phyloP scores from a whole-genome alignment of 1,140 invertebrate species.

The Sminthurides bifidus region DNA sequence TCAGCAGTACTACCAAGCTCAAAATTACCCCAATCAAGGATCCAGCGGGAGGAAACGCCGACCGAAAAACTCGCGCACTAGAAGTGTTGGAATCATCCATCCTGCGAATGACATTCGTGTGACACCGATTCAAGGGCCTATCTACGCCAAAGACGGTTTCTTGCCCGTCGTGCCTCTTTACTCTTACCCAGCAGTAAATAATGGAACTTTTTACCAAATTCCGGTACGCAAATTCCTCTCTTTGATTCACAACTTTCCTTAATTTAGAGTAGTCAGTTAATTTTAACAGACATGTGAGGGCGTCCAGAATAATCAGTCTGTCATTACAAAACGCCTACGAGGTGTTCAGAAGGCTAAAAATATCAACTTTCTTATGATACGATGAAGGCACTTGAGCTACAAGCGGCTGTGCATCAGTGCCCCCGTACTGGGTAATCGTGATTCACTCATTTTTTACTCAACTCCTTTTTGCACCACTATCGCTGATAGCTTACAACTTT shows the following conservation, averaged over 20 bases:
- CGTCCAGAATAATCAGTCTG: too few species aligned
- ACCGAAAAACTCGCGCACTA: constrained; percentile 14
- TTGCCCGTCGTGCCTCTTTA: constrained; percentile 74
- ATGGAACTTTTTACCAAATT: constrained; percentile 71
- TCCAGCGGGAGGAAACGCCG: constrained; percentile 12
- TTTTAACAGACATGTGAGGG: too few species aligned
- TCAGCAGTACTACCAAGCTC: background rate
- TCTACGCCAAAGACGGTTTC: constrained; percentile 58
- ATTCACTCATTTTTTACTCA: too few species aligned
- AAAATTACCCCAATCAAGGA: background rate
- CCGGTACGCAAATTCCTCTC: constrained; percentile 52
- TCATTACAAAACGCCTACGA: too few species aligned
- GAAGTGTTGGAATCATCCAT: constrained; percentile 1
- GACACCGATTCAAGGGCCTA: constrained; percentile 67
- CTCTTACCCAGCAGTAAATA: constrained; percentile 65
- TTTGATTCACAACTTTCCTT: background rate
- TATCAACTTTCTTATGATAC: too few species aligned
- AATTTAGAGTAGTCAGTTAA: background rate
- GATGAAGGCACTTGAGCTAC: too few species aligned
- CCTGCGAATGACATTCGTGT: constrained; percentile 37
- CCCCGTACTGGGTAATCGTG: too few species aligned
- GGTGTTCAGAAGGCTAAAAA: too few species aligned
- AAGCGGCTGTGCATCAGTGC: too few species aligned
- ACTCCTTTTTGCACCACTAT: too few species aligned
- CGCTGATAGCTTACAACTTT: too few species aligned